Percentiles rank a stretch among this genome's conserved stretches.
phyloP scores from a whole-genome alignment of 1,140 invertebrate genomes.

The Drosophila takahashii region DNA sequence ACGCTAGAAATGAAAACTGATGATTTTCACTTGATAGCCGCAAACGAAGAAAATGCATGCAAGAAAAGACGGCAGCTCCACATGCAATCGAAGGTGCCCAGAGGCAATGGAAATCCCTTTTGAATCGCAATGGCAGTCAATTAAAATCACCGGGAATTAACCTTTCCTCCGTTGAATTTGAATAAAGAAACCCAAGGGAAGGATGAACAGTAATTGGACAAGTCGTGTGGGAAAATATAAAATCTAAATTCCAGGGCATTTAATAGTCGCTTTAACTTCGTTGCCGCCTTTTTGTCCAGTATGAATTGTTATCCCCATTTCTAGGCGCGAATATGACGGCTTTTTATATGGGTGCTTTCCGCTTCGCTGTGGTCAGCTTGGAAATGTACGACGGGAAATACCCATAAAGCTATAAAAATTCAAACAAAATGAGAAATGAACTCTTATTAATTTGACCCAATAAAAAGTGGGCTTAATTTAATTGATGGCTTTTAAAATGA shows the following conservation, averaged over 20 bases:
- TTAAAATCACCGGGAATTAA: constrained; percentile 28
- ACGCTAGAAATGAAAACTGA: constrained; percentile 50
- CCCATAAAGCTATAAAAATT: constrained; percentile 8
- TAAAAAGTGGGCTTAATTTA: not conserved
- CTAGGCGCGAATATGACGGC: constrained; percentile 41
- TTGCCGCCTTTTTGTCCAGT: constrained; percentile 1
- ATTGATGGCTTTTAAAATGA: not conserved
- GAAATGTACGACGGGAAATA: constrained; percentile 9
- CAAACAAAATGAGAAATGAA: constrained; percentile 9
- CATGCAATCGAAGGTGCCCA: constrained; percentile 44
- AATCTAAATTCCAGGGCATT: constrained; percentile 13
- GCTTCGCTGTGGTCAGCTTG: constrained; percentile 29
- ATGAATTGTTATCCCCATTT: constrained; percentile 27
- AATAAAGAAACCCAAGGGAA: not conserved
- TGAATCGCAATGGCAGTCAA: constrained; percentile 31
- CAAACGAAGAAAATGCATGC: constrained; percentile 23
- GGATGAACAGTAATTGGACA: not conserved
- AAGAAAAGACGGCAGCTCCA: constrained; percentile 27
- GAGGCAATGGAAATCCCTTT: constrained; percentile 23
- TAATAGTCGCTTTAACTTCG: constrained; percentile 13
- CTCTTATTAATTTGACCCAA: not conserved
- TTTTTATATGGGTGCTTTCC: constrained; percentile 24
- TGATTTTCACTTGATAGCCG: constrained; percentile 47
- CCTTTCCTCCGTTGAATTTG: constrained; percentile 14
- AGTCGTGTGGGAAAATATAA: too few species aligned